Evolutionary conservation across 1,140 invertebrate genomes (phyloP).

Genomic region (Drosophila ironensis): DNA sequence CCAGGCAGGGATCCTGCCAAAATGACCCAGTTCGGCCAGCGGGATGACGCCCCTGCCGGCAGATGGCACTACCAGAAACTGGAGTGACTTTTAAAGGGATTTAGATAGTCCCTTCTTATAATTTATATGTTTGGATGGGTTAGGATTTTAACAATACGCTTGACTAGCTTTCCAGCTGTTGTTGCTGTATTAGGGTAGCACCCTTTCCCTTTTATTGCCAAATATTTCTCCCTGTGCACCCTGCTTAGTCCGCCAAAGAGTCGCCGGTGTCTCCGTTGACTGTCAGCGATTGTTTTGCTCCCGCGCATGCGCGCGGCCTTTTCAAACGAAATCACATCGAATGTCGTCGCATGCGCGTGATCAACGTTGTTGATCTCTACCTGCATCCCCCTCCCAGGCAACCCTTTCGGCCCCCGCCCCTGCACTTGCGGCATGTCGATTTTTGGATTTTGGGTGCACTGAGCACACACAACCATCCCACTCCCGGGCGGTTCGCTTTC

Average conservation of each 20-base stretch:
- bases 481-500: slow-evolving; percentile 44
- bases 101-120: too few relatives aligned
- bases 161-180: too few relatives aligned
- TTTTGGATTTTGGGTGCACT: slow-evolving; percentile 61
- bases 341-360: slow-evolving; percentile 80
- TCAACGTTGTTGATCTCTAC: slow-evolving; percentile 78
- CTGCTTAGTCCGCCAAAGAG: slow-evolving; percentile 9
- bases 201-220: background rate
- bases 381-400: slow-evolving; percentile 9
- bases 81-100: too few relatives aligned
- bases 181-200: too few relatives aligned
- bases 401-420: background rate
- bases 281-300: slow-evolving; percentile 77
- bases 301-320: slow-evolving; percentile 76
- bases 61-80: background rate
- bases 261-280: slow-evolving; percentile 34
- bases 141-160: too few relatives aligned
- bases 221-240: background rate
- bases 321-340: slow-evolving; percentile 80
- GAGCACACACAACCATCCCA: slow-evolving; percentile 17
- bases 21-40: slow-evolving; percentile 47
- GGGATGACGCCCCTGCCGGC: slow-evolving; percentile 39
- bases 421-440: slow-evolving; percentile 18
- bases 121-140: background rate
- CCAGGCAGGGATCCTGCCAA: slow-evolving; percentile 46